Base-by-base conservation (phyloP, 2,888 invertebrate genomes). In the Leptinotarsa rubiginosa region DNA sequence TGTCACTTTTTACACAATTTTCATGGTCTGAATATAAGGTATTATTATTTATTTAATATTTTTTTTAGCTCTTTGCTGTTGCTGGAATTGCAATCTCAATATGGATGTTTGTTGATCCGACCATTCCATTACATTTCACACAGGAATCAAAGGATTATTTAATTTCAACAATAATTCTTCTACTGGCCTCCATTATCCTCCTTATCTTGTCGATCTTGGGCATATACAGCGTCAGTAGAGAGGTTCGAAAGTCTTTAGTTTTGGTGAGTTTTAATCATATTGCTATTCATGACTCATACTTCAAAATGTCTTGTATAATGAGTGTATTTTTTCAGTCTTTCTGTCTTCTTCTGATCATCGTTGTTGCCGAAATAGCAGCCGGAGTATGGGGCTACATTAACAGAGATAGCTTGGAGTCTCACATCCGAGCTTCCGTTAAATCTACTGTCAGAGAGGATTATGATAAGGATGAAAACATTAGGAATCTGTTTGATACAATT, bases 191-290 rank as follows among this genome's bases (percentile, higher is more conserved):
- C 7, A 87, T 91, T 54, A 88, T 95, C 69, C 92, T 96, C 87
- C 90, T 94, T 75, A 86, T 95, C 59, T 92, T 95, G 41, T 93
- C 95, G 18, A 93, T 95, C 87, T 90, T 96, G 65, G 96, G 96
- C 70, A 96, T 96, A 84, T 94, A 93, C 85, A 96, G 96, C 52
- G 94, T 95, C 12, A 91, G 92, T 76, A 91, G 92, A 81, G 94
- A 94, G 87, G 94, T 93, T 47, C 93, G 93, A 83, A 94, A 94
- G 86, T 91, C 95, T 89, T 91, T 97, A 62, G 91, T 93, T 76
- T 89, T 92, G 85, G 95, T 95, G 88, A 91, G 92, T 88, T 22
- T 22, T 3, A 1, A 12, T 10, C 12, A 20, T 56, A 41, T 64
- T 69, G 25, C 31, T 65, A 56, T 20, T 66, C 15, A 4, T 47